A percentile compares a stretch with the other conserved stretches of the same genome.
Conservation (phyloP, 2,888 invertebrate genomes). For the Prenolepis imparis region DNA sequence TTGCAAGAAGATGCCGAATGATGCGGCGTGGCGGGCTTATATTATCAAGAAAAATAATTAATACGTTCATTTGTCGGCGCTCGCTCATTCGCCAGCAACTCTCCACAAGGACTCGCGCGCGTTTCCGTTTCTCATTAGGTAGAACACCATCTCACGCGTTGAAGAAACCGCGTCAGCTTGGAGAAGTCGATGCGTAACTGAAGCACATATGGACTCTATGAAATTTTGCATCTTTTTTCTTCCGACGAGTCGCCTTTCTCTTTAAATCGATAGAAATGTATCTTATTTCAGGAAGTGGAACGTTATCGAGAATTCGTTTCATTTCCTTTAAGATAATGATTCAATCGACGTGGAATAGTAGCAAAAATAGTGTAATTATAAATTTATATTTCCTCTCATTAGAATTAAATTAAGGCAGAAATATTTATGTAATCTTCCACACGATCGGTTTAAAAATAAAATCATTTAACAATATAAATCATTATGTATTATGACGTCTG, state of each 20-base stretch:
- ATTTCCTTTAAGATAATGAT: neutral
- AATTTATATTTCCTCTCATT: neutral
- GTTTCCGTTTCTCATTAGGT: constrained; percentile 50
- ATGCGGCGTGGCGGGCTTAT: constrained; percentile 29
- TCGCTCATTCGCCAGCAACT: constrained; percentile 18
- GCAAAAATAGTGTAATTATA: neutral
- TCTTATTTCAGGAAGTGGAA: neutral
- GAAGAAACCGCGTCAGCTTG: constrained; percentile 22
- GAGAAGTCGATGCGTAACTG: constrained; percentile 18
- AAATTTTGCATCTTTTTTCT: constrained; percentile 54
- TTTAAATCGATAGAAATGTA: neutral
- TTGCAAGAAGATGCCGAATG: constrained; percentile 42
- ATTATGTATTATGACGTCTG: constrained; percentile 67
- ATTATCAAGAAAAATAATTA: constrained; percentile 50
- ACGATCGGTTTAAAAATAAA: neutral
- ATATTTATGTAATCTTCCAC: neutral
- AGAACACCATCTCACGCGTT: constrained; percentile 4
- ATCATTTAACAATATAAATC: constrained; percentile 31
- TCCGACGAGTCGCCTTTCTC: neutral
- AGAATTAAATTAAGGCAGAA: neutral
- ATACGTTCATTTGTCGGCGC: constrained; percentile 48
- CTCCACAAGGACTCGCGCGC: constrained; percentile 32
- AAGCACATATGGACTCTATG: constrained; percentile 56
- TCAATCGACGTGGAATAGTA: neutral
- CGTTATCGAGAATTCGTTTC: neutral